Evolutionary conservation across 2,888 invertebrate species (phyloP), one percentile per base, ranked within the genome.

Genomic region (Fissipunctia ypsillon): DNA sequence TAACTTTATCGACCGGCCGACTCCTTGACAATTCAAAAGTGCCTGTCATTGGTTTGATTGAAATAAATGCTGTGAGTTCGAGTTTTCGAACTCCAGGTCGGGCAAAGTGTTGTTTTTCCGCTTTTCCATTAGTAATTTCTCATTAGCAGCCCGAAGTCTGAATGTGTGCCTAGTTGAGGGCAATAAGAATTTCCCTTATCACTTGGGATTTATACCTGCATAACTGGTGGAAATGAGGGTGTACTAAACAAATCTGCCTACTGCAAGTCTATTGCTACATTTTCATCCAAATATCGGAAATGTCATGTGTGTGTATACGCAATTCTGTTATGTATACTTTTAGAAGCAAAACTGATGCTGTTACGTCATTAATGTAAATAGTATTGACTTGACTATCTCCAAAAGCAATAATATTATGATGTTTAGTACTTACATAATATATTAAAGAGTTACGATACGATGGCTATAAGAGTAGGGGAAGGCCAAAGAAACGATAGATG

Each of bases 321-420:
- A 71, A 50, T 54, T 31, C 14, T 9, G 31, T 28, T 50, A 22
- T 35, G 54, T 68, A 73, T 68, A 48, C 57, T 50, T 22, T 60
- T 6, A 41, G 10, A 28, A 48, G 10, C 48, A 56, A 57, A 50
- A 38, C 25, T 60, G 9, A 56, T 22, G n/a, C 45, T 31, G 41
- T 68, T 28, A 38, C 48, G n/a, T 54, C 38, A 57, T 45, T 31
- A 69, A 61, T 50, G 25, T 63, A 35, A 65, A 60, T 68, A 48
- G n/a, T 10, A 25, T 38, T 41, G 3, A 56, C 22, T 48, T 50
- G 16, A 9, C 5, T 54, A 45, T 43, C 45, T 45, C n/a, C 3
- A n/a, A 31, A 31, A 52, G 16, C 50, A 48, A 76, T 59, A 60
- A 77, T 61, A 61, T 77, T 77, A n/a, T 61, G 60, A 35, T 41